Conservation (phyloP, 2,113 vertebrate species). For the Serilophus lunatus region DNA sequence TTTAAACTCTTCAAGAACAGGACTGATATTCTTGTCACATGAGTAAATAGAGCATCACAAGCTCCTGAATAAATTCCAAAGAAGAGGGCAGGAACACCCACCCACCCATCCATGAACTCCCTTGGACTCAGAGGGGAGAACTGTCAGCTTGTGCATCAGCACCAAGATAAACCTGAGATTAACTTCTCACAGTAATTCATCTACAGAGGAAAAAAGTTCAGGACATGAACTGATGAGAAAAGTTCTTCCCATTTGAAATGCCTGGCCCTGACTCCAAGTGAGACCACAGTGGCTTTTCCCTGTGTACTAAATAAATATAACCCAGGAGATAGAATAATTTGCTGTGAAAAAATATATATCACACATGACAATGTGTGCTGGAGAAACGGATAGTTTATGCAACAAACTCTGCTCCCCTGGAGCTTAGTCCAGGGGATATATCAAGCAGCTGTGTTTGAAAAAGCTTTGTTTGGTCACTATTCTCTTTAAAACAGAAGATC, state of each 20-base stretch:
- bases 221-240: not conserved
- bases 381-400: not conserved
- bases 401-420: not conserved
- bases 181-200: not conserved
- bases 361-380: not conserved
- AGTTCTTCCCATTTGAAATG: not conserved
- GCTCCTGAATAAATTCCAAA: not conserved
- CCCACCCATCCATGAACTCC: not conserved
- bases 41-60: not conserved
- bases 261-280: not conserved
- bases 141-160: not conserved
- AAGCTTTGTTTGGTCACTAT: not conserved
- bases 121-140: not conserved
- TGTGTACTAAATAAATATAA: not conserved
- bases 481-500: not conserved
- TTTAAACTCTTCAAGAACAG: not conserved
- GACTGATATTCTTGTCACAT: not conserved
- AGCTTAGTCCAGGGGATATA: not conserved
- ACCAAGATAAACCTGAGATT: not conserved
- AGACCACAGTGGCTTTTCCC: not conserved
- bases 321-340: not conserved
- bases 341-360: not conserved
- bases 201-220: not conserved
- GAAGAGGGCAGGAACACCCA: not conserved
- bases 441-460: not conserved